Conservation (phyloP, 2,113 vertebrate genomes). For the Rhineura floridana region DNA sequence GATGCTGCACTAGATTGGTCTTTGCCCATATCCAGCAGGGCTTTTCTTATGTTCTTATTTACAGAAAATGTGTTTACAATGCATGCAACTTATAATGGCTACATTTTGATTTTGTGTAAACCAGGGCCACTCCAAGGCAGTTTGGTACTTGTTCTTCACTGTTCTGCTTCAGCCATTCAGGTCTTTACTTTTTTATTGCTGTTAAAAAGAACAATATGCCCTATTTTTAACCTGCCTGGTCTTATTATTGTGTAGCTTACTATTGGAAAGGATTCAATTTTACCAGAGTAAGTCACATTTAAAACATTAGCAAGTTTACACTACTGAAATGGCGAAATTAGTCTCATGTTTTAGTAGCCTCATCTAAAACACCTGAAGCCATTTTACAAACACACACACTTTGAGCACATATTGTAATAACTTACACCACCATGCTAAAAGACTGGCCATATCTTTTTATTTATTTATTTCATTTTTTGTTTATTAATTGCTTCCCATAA, state of each 20-base stretch:
- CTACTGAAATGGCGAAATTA: slow-evolving; percentile 59
- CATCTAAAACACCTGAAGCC: slow-evolving; percentile 45
- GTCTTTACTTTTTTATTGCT: slow-evolving; percentile 16
- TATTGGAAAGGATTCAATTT: slow-evolving; percentile 56
- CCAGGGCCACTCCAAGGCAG: slow-evolving; percentile 29
- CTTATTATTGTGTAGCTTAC: slow-evolving; percentile 36
- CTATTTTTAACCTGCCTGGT: slow-evolving; percentile 35
- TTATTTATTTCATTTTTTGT: not conserved
- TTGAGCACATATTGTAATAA: slow-evolving; percentile 12
- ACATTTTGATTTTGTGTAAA: slow-evolving; percentile 34
- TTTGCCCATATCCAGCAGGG: not conserved
- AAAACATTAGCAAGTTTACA: slow-evolving; percentile 60
- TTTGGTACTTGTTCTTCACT: slow-evolving; percentile 38
- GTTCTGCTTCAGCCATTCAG: not conserved
- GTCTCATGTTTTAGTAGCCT: slow-evolving; percentile 36
- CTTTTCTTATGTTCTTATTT: too few species aligned
- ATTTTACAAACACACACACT: not conserved
- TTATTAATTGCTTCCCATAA: too few species aligned
- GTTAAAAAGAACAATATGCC: not conserved
- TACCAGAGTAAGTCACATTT: slow-evolving; percentile 60
- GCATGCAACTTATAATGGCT: slow-evolving; percentile 41
- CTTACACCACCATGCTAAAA: slow-evolving; percentile 41
- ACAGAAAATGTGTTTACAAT: slow-evolving; percentile 11
- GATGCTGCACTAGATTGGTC: too few species aligned
- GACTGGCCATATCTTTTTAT: slow-evolving; percentile 14